These are phyloP conservation scores for Lordiphosa stackelbergi DNA, from an alignment of 1,140 invertebrate species.

Conservation along the genomic window DNA sequence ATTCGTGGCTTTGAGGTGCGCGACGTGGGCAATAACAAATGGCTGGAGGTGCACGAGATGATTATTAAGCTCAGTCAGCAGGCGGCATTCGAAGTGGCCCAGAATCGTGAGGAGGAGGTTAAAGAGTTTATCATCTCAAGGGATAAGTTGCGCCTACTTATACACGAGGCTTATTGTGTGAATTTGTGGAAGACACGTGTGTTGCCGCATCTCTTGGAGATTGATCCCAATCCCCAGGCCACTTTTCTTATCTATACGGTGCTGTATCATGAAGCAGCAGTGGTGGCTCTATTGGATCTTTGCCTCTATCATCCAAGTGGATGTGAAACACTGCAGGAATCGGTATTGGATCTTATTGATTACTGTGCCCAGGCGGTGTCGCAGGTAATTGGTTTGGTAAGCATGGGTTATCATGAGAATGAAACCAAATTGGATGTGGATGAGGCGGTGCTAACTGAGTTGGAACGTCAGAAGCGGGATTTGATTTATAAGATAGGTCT, in stretches of 20 bases:
- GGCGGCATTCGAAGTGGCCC: conserved; percentile 84
- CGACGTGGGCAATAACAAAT: conserved; percentile 78
- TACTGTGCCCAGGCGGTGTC: conserved; percentile 82
- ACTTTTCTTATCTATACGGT: conserved; percentile 86
- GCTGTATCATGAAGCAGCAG: conserved; percentile 84
- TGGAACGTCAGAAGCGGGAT: conserved; percentile 81
- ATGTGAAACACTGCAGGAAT: conserved; percentile 83
- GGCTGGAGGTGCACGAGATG: conserved; percentile 87
- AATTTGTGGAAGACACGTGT: conserved; percentile 87
- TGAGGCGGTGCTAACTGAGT: conserved; percentile 79
- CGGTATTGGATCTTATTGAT: conserved; percentile 85
- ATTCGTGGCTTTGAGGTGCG: conserved; percentile 62
- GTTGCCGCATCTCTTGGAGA: conserved; percentile 83
- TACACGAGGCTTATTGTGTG: conserved; percentile 87
- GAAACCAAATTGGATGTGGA: conserved; percentile 75
- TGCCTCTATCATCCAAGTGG: conserved; percentile 86
- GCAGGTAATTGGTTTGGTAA: conserved; percentile 78
- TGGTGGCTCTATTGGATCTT: conserved; percentile 84
- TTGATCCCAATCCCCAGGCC: conserved; percentile 81
- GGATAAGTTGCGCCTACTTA: conserved; percentile 81
- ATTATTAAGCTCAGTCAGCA: conserved; percentile 88
- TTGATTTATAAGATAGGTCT: conserved; percentile 85
- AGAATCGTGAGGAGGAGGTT: conserved; percentile 83
- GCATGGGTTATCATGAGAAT: conserved; percentile 64
- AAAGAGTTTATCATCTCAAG: conserved; percentile 80